phyloP scores from a whole-genome alignment of 2,888 invertebrate genomes.

The Amphipoea lucens region DNA sequence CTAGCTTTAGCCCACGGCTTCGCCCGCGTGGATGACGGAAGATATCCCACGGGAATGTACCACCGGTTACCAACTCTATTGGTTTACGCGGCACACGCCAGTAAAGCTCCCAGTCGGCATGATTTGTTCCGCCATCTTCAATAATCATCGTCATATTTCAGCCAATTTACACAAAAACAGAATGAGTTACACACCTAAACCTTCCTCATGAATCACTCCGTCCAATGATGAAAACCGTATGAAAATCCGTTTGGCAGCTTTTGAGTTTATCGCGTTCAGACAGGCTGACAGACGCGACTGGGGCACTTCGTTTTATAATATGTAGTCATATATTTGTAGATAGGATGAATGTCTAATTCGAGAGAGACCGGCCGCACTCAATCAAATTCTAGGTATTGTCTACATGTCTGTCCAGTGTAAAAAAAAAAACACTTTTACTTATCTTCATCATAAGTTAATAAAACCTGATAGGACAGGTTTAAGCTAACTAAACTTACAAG shows the following conservation, averaged over 20 bases:
- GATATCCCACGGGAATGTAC: not conserved
- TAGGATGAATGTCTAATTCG: not conserved
- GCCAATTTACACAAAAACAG: not conserved
- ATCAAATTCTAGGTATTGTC: not conserved
- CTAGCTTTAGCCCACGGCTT: not conserved
- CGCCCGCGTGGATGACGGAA: not conserved
- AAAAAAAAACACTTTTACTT: slow-evolving; percentile 8
- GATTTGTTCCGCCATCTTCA: not conserved
- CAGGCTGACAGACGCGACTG: not conserved
- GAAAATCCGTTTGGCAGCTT: not conserved
- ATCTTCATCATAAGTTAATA: not conserved
- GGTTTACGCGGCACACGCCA: too few species aligned
- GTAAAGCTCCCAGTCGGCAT: not conserved
- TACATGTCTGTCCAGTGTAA: not conserved
- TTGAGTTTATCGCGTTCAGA: not conserved
- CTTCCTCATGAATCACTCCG: not conserved
- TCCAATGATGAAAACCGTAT: not conserved
- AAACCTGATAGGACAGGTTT: not conserved
- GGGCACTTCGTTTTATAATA: not conserved
- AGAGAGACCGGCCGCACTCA: not conserved
- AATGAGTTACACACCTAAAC: not conserved
- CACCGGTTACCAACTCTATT: not conserved
- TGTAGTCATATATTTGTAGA: not conserved
- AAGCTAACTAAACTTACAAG: not conserved
- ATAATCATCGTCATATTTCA: not conserved